Percentiles rank a stretch among this genome's conserved stretches.
These are phyloP conservation scores for Ophion ventricosus DNA, from an alignment of 2,888 invertebrate species.

Conservation along the genomic window DNA sequence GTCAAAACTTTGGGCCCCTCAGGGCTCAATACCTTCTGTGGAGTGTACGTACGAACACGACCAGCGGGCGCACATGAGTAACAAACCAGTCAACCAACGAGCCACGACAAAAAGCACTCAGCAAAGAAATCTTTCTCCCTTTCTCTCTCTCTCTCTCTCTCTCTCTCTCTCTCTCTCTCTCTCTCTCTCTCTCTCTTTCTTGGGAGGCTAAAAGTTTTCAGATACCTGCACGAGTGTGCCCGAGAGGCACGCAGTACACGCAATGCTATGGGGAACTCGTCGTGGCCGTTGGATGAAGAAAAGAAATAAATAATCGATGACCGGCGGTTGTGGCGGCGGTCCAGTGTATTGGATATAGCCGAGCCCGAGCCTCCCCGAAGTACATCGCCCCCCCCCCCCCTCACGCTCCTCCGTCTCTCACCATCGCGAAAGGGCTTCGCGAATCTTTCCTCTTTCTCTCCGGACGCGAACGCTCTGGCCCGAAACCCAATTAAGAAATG, in stretches of 20 bases:
- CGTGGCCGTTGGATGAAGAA: slow-evolving; percentile 63
- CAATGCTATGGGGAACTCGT: slow-evolving; percentile 52
- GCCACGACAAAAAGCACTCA: slow-evolving; percentile 59
- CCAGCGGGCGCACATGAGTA: slow-evolving; percentile 25
- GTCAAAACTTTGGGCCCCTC: slow-evolving; percentile 43
- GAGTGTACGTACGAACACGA: slow-evolving; percentile 14
- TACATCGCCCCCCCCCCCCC: slow-evolving; percentile 13
- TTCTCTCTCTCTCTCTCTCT: not conserved
- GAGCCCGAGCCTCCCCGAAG: slow-evolving; percentile 56
- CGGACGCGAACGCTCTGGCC: slow-evolving; percentile 63
- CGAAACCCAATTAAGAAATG: slow-evolving; percentile 83
- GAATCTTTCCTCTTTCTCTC: slow-evolving; percentile 63
- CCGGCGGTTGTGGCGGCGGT: slow-evolving; percentile 65
- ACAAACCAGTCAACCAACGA: slow-evolving; percentile 58
- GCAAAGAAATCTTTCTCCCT: slow-evolving; percentile 30
- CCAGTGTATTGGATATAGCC: slow-evolving; percentile 57
- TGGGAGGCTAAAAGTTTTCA: slow-evolving; percentile 51
- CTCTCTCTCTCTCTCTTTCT: not conserved
- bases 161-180: slow-evolving; percentile 7
- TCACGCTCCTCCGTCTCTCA: slow-evolving; percentile 18
- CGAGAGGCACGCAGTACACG: slow-evolving; percentile 58
- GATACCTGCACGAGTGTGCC: slow-evolving; percentile 66
- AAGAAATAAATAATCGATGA: slow-evolving; percentile 75
- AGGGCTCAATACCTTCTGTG: slow-evolving; percentile 26
- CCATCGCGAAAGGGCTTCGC: slow-evolving; percentile 64